Conservation (phyloP, 2,888 invertebrate species). For the Metacarcinus magister region DNA sequence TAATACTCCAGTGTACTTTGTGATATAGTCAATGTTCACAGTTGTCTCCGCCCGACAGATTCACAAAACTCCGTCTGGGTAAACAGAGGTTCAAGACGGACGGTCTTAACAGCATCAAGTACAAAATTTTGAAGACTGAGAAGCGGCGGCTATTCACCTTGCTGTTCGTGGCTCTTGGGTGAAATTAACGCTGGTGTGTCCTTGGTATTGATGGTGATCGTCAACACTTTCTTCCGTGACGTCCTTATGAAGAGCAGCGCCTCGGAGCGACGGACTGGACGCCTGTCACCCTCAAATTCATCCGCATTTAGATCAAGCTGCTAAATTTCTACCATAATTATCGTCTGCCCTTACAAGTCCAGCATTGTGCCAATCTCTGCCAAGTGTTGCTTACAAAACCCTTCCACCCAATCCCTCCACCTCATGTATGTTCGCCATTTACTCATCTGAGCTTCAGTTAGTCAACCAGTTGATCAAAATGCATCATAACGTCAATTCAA, state of each 20-base stretch:
- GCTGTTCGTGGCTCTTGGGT: slow-evolving; percentile 89
- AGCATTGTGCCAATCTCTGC: neutral
- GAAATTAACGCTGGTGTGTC: slow-evolving; percentile 19
- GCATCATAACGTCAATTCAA: too few species aligned
- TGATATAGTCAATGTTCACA: neutral
- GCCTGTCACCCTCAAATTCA: neutral
- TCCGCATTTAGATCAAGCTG: neutral
- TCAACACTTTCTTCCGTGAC: neutral
- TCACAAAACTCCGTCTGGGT: slow-evolving; percentile 93
- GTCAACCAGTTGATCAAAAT: too few species aligned
- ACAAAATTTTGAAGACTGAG: slow-evolving; percentile 89
- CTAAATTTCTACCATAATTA: neutral
- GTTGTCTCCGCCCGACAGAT: slow-evolving; percentile 87
- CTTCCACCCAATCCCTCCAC: neutral
- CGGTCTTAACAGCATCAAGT: slow-evolving; percentile 93
- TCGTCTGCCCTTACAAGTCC: neutral
- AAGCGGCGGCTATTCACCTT: slow-evolving; percentile 92
- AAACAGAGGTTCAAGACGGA: slow-evolving; percentile 93
- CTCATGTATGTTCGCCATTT: neutral
- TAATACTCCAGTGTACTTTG: neutral
- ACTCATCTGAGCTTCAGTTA: too few species aligned
- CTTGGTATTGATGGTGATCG: neutral
- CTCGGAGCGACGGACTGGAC: neutral
- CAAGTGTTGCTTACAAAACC: neutral
- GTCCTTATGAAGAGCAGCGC: neutral